These are phyloP conservation scores for Pagetopsis macropterus DNA, from an alignment of 2,797 vertebrate genomes.

Conservation along the genomic window DNA sequence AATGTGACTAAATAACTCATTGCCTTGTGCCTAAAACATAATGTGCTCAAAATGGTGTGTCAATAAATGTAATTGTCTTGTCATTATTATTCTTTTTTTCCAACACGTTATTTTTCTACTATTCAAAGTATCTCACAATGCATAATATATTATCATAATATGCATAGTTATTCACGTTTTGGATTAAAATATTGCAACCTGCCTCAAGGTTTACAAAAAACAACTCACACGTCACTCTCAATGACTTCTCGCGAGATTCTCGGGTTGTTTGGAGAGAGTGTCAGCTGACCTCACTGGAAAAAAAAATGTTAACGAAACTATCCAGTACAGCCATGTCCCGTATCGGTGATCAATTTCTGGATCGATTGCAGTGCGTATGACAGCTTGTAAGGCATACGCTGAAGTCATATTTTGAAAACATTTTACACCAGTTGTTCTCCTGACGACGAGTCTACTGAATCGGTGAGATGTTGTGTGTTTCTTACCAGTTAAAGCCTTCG, in stretches of 20 bases:
- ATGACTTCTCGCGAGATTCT: conserved; percentile 60
- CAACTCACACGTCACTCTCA: background rate
- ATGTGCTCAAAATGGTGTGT: background rate
- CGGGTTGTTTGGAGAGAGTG: conserved; percentile 26
- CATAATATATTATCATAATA: background rate
- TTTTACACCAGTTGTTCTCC: background rate
- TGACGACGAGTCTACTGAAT: conserved; percentile 29
- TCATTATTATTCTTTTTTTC: background rate
- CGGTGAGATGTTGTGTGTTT: conserved; percentile 51
- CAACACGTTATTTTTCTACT: background rate
- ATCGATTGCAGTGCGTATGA: conserved; percentile 28
- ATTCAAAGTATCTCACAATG: background rate
- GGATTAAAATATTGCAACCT: background rate
- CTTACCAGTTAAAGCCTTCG: conserved; percentile 3
- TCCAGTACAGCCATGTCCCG: conserved; percentile 53
- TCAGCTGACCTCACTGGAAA: conserved; percentile 68
- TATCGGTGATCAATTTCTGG: conserved; percentile 28
- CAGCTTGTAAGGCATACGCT: background rate
- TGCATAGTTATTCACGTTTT: background rate
- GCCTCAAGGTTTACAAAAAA: background rate
- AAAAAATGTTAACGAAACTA: conserved; percentile 56
- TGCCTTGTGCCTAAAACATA: background rate
- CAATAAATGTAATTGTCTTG: background rate
- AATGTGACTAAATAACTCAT: conserved; percentile 4
- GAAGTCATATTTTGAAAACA: background rate